Base-by-base conservation (phyloP, 2,888 invertebrate genomes). In the Acrocyrtus sp. region DNA sequence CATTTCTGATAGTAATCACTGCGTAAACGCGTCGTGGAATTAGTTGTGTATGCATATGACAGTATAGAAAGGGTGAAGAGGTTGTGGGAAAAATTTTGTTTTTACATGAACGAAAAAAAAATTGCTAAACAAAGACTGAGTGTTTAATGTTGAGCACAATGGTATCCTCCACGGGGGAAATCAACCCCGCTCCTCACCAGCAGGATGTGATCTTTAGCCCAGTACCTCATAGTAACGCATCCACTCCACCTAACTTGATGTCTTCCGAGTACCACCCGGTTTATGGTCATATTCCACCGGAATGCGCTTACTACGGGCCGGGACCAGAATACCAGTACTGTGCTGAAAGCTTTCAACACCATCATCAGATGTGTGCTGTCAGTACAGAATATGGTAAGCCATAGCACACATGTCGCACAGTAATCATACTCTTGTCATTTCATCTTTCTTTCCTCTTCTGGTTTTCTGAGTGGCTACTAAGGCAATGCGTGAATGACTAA, bases 311-410 rank as follows among this genome's bases (percentile, higher is more conserved):
- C 72, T 80, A 80, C 50, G 76, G 72, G 43, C 81, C 81, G 34
- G 79, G 72, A 26, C 80, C 78, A 39, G 80, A 80, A 63, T 81
- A 80, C 53, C 78, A 75, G 58, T 81, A 77, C 75, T 78, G 79
- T 63, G 45, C 79, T 61, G 80, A 81, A 51, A 60, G 69, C 48
- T 81, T 80, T 72, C 79, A 76, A 27, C 89, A 86, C 82, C n/a
- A n/a, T n/a, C 85, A 86, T 80, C 88, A 87, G 82, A 88, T 91
- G 87, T 91, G 91, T 86, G 88, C 90, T 78, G 87, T 91, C 84
- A 91, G 91, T 83, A 87, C 90, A 82, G 91, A 91, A 84, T 91
- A 89, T 85, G 91, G 92, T 92, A 85, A 88, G 90, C 69, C 27
- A 39, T 17, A 22, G n/a, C 29, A 17, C 39, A 53, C 26, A 57